Conservation (phyloP, 2,888 invertebrate genomes). For the Cancer borealis region DNA sequence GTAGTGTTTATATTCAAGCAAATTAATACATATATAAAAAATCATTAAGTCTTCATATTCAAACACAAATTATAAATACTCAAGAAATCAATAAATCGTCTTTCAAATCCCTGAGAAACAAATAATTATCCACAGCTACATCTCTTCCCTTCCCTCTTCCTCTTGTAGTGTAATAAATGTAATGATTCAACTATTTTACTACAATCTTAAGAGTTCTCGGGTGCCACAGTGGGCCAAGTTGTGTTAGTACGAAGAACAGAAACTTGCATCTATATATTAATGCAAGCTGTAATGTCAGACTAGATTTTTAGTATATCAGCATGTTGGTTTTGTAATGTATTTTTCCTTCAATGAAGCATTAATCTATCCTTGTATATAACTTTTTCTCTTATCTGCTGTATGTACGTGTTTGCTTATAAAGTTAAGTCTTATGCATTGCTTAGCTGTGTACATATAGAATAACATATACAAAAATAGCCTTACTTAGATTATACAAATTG, state of each 20-base stretch:
- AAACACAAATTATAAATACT: too few species aligned
- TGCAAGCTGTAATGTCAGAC: not conserved
- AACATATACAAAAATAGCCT: not conserved
- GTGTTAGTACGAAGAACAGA: not conserved
- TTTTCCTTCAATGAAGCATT: not conserved
- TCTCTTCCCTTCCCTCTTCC: too few species aligned
- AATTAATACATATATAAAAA: not conserved
- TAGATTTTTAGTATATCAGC: not conserved
- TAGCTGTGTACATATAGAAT: not conserved
- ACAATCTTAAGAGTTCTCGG: not conserved
- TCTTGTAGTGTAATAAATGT: too few species aligned
- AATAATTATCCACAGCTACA: too few species aligned
- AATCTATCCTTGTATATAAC: not conserved
- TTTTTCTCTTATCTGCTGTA: not conserved
- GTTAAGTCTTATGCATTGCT: not conserved
- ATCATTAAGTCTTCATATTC: too few species aligned
- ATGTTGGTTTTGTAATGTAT: not conserved
- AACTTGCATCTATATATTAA: not conserved
- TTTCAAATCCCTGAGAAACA: too few species aligned
- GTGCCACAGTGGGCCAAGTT: not conserved
- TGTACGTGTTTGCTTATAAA: not conserved
- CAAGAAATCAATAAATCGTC: too few species aligned
- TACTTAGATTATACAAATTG: not conserved
- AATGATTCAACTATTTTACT: not conserved
- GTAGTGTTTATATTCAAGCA: not conserved